Evolutionary conservation across 2,113 vertebrate genomes (phyloP).

Genomic region (Upupa epops): DNA sequence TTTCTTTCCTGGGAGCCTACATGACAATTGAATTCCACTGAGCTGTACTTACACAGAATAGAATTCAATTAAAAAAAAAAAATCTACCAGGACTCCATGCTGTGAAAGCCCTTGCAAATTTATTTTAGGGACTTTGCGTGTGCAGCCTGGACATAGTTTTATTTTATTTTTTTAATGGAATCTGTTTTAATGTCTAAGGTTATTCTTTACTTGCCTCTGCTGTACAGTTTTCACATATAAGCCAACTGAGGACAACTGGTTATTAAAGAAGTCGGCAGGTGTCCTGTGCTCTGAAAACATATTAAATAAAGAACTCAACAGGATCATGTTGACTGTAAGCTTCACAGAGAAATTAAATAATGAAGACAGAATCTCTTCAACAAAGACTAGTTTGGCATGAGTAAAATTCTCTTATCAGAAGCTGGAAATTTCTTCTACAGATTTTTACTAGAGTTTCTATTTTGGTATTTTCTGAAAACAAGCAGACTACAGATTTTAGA

Average conservation of each 20-base stretch:
- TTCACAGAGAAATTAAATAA: conserved; percentile 67
- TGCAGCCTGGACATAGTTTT: conserved; percentile 43
- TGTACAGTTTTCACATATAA: conserved; percentile 71
- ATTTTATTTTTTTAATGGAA: conserved; percentile 65
- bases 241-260: conserved; percentile 57
- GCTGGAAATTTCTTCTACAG: not conserved
- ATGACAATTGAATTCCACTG: conserved; percentile 54
- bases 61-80: conserved; percentile 63
- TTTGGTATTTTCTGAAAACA: conserved; percentile 8
- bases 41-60: conserved; percentile 33
- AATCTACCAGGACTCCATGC: conserved; percentile 28
- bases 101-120: conserved; percentile 60
- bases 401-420: not conserved
- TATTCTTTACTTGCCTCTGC: conserved; percentile 71
- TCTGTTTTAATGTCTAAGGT: conserved; percentile 66
- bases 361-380: conserved; percentile 45
- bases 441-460: not conserved
- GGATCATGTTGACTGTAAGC: conserved; percentile 53
- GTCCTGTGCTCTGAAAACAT: conserved; percentile 61
- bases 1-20: conserved; percentile 59
- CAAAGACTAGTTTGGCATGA: not conserved
- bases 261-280: conserved; percentile 67
- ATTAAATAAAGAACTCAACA: conserved; percentile 68
- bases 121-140: conserved; percentile 49
- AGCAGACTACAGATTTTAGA: not conserved